These are phyloP conservation scores for Panorpa germanica DNA, from an alignment of 2,888 invertebrate genomes.

Conservation along the genomic window DNA sequence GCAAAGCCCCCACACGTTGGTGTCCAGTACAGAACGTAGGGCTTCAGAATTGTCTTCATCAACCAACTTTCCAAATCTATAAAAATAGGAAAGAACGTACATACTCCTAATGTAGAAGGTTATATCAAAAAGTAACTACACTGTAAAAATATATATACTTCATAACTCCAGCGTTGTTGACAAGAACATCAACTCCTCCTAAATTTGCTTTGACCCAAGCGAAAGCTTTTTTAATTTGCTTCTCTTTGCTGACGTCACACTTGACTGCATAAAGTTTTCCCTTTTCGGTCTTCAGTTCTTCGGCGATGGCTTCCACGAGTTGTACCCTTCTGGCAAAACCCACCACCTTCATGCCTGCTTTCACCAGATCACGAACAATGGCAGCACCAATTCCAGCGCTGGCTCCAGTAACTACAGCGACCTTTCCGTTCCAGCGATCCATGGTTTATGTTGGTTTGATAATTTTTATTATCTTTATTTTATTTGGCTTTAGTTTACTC, in stretches of 20 bases:
- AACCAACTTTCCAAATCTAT: too few relatives aligned
- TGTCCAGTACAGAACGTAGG: too few relatives aligned
- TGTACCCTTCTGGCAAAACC: slow-evolving; percentile 5
- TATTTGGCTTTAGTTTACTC: too few relatives aligned
- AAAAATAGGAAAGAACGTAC: too few relatives aligned
- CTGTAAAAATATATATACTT: too few relatives aligned
- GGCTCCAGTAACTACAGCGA: slow-evolving; percentile 17
- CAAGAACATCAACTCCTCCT: slow-evolving; percentile 33
- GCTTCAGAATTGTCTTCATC: too few relatives aligned
- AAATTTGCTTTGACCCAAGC: slow-evolving; percentile 25
- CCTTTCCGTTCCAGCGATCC: slow-evolving; percentile 16
- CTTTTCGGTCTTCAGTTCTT: too few relatives aligned
- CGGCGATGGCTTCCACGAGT: too few relatives aligned
- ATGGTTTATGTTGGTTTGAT: too few relatives aligned
- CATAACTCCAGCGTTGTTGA: slow-evolving; percentile 37
- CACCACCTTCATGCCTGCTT: slow-evolving; percentile 17
- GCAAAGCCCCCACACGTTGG: slow-evolving; percentile 36
- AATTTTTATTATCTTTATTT: too few relatives aligned
- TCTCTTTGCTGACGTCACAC: slow-evolving; percentile 32
- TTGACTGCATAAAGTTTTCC: slow-evolving; percentile 21
- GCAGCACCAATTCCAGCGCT: slow-evolving; percentile 11
- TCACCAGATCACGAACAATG: slow-evolving; percentile 13
- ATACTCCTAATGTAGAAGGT: too few relatives aligned
- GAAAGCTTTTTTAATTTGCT: slow-evolving; percentile 31
- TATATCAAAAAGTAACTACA: too few relatives aligned